Evolutionary conservation across 2,888 invertebrate species (phyloP), one percentile per base, ranked within the genome.

Genomic region (Anorthoa munda): DNA sequence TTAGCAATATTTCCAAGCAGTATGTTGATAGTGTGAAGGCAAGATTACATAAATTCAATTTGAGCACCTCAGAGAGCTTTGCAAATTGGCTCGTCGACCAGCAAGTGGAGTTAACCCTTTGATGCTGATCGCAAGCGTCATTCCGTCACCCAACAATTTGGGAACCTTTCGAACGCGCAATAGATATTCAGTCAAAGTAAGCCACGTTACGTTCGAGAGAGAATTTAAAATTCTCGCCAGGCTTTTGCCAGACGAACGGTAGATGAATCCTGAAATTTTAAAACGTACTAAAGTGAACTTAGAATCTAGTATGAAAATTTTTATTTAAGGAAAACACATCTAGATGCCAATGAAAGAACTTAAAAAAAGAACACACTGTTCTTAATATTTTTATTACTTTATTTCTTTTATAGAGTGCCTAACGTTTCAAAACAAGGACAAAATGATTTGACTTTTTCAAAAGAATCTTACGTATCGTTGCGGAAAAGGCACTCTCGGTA

Each of bases 11-110:
- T 74, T 66, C 26, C 2, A 7, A 64, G 50, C 85, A 70, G 85
- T 90, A 78, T 85, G 85, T 91, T 81, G 64, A 72, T 66, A 68
- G 83, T 83, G 83, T 87, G 79, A 90, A 90, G 89, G 90, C 87
- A 90, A 91, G 92, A 93, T 93, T 93, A 93, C 92, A 94, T 94
- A 94, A 95, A 95, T 95, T 95, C 93, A 94, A 95, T 95, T 95
- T 91, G 89, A 90, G 88, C 90, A 93, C 92, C 92, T 94, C 93
- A 90, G 93, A 93, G 94, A 91, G 92, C 87, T 89, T 89, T 89
- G 91, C 92, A 93, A 95, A 95, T 95, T 95, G 94, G 91, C 92
- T 91, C 90, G 85, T 88, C 90, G 90, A 87, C 91, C 90, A 91
- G 91, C 87, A 86, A 90, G 86, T 87, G 85, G 81, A 91, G 90